Conservation (phyloP, 2,113 vertebrate genomes). For the Leptobrachium leishanense region DNA sequence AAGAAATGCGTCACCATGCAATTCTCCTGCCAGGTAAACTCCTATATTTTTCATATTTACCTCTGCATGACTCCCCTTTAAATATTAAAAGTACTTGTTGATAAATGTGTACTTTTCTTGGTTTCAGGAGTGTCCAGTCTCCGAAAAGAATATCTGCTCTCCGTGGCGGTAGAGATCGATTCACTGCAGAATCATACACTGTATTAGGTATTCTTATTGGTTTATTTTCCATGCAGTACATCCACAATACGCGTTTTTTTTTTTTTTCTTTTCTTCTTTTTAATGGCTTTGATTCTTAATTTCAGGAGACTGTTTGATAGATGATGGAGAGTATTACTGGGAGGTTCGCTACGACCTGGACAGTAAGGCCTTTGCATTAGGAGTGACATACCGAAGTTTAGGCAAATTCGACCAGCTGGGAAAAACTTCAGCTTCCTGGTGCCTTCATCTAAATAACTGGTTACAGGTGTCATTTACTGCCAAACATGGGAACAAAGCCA, state of each 20-base stretch:
- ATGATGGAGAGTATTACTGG: constrained; percentile 89
- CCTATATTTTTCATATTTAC: no score
- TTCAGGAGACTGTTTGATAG: constrained; percentile 84
- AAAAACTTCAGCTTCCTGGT: constrained; percentile 88
- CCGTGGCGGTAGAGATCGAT: constrained; percentile 83
- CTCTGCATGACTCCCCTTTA: no score
- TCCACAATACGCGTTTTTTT: neutral
- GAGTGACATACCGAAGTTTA: constrained; percentile 84
- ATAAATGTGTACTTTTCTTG: no score
- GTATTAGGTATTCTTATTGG: constrained; percentile 77
- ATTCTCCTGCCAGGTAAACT: constrained; percentile 87
- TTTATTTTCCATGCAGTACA: neutral
- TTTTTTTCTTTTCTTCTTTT: no score
- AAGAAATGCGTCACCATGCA: constrained; percentile 84
- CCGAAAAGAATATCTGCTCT: constrained; percentile 84
- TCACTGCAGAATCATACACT: constrained; percentile 94
- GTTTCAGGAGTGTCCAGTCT: constrained; percentile 80
- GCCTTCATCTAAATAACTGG: constrained; percentile 96
- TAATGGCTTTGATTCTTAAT: neutral
- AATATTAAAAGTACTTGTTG: no score
- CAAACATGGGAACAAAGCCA: constrained; percentile 95
- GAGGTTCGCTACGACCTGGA: constrained; percentile 89
- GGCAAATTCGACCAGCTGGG: constrained; percentile 94
- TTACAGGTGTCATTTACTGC: constrained; percentile 94
- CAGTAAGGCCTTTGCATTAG: constrained; percentile 89